Percentiles rank a stretch among this genome's conserved stretches.
Conservation (phyloP, 2,888 invertebrate genomes). For the Dasypogon diadema region DNA sequence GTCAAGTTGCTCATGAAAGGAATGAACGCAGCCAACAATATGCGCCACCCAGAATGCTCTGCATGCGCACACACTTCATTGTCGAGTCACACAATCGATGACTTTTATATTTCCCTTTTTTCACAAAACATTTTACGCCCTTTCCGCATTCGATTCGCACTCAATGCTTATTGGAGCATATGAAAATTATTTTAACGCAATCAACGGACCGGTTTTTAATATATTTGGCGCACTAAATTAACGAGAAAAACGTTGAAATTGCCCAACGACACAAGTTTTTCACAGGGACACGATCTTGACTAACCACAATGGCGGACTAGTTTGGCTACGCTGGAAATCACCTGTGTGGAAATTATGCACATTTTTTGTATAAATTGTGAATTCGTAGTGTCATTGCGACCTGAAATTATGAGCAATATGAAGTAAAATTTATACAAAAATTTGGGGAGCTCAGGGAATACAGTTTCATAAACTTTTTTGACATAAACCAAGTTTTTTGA, state of each 20-base stretch:
- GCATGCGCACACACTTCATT: constrained; percentile 59
- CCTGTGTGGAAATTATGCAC: constrained; percentile 43
- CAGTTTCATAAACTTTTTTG: constrained; percentile 13
- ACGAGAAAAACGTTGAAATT: constrained; percentile 63
- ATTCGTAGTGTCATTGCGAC: not conserved
- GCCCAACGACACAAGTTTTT: constrained; percentile 66
- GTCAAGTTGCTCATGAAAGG: constrained; percentile 33
- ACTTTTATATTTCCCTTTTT: constrained; percentile 62
- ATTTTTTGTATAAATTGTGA: constrained; percentile 31
- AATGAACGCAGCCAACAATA: constrained; percentile 57
- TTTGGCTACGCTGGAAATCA: constrained; percentile 53
- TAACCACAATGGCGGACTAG: constrained; percentile 65
- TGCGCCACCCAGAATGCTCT: constrained; percentile 58
- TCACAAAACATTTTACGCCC: constrained; percentile 65
- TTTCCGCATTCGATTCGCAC: constrained; percentile 59
- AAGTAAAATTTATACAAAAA: not conserved
- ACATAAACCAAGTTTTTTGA: not conserved
- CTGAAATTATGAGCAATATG: not conserved
- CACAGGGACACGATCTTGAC: constrained; percentile 69
- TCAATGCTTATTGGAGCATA: constrained; percentile 61
- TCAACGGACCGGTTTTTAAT: constrained; percentile 62
- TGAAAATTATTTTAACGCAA: constrained; percentile 55
- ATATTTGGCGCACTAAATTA: constrained; percentile 61
- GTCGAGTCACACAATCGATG: constrained; percentile 54
- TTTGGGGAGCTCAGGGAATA: not conserved